phyloP scores from a whole-genome alignment of 1,140 invertebrate species.

The Bombus balteatus region DNA sequence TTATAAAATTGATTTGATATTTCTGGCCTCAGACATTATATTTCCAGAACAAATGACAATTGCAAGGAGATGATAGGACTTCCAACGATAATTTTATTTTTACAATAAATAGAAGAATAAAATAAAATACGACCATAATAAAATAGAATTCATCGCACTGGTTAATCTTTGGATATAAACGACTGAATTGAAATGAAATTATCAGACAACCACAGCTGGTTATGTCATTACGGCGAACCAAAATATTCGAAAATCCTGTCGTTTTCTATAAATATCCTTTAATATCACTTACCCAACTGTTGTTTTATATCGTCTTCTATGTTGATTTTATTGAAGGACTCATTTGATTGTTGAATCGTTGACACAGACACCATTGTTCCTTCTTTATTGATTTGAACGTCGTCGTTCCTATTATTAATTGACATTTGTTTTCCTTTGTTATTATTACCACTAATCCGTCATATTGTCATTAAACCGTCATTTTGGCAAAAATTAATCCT shows the following conservation, averaged over 20 bases:
- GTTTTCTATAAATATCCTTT: not conserved
- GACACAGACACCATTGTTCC: not conserved
- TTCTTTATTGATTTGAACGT: not conserved
- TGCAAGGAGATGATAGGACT: not conserved
- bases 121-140: not conserved
- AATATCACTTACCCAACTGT: conserved; percentile 17
- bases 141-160: not conserved
- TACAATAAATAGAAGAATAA: not conserved
- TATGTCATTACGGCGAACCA: not conserved
- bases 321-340: too few species aligned
- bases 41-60: not conserved
- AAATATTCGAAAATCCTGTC: not conserved
- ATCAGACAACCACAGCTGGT: not conserved
- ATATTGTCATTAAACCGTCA: not conserved
- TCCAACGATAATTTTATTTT: not conserved
- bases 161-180: too few species aligned
- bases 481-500: not conserved
- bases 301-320: not conserved
- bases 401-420: not conserved
- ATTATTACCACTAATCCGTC: not conserved
- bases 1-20: not conserved
- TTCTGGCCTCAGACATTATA: not conserved
- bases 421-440: not conserved
- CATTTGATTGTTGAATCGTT: not conserved
- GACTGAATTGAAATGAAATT: not conserved